These are phyloP conservation scores for Phrynocephalus versicolor DNA, from an alignment of 2,113 vertebrate genomes.

Conservation along the genomic window DNA sequence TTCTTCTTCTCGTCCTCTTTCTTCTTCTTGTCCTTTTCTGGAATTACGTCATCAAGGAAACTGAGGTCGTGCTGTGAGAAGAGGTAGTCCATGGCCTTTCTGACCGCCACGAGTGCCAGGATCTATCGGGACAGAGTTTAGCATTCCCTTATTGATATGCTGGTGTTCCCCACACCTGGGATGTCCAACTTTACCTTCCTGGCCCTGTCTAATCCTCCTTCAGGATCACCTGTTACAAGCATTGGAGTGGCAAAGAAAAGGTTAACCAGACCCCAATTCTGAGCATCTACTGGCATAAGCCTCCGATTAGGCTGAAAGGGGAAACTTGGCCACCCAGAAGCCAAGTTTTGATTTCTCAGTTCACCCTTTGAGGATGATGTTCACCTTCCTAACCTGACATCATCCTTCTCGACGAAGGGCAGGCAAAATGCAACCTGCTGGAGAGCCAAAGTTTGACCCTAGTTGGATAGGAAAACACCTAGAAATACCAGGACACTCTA, in stretches of 20 bases:
- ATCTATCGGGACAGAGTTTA: conserved; percentile 79
- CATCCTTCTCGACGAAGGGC: no score
- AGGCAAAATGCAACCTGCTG: no score
- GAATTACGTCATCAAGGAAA: conserved; percentile 97
- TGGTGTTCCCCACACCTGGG: background rate
- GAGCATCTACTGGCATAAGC: background rate
- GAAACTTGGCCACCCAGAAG: background rate
- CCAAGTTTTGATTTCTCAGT: background rate
- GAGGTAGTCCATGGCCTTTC: conserved; percentile 96
- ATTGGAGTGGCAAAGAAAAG: background rate
- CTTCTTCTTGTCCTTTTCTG: conserved; percentile 99
- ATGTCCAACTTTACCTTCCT: background rate
- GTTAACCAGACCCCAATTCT: background rate
- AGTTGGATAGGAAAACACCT: no score
- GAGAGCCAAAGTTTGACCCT: no score
- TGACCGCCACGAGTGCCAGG: conserved; percentile 93
- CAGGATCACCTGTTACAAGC: background rate
- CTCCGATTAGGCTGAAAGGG: background rate
- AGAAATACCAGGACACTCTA: no score
- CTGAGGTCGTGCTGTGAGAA: conserved; percentile 96
- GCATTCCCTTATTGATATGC: background rate
- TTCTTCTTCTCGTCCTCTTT: conserved; percentile 97
- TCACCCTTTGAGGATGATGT: background rate
- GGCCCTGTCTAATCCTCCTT: background rate
- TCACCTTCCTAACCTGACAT: background rate